These are phyloP conservation scores for Neosalanx taihuensis DNA, from an alignment of 2,797 vertebrate species.

Conservation along the genomic window DNA sequence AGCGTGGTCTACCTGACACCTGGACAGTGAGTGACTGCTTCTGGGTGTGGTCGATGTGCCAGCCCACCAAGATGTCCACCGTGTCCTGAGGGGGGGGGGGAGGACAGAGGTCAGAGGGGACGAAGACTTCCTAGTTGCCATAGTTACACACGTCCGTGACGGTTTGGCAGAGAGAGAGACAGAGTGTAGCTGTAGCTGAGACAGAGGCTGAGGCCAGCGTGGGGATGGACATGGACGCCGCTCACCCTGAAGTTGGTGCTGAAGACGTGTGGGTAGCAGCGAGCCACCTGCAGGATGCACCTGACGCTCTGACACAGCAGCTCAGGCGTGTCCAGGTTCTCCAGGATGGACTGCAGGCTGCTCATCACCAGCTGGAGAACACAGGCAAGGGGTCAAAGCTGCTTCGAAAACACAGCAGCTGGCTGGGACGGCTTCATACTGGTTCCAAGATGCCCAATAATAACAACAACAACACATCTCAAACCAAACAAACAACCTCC, in stretches of 20 bases:
- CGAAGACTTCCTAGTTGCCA: too few species aligned
- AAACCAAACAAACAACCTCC: too few species aligned
- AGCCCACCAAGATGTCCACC: slow-evolving; percentile 97
- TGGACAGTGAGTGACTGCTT: slow-evolving; percentile 89
- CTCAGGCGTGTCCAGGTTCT: slow-evolving; percentile 97
- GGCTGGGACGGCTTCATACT: too few species aligned
- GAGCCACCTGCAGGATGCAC: slow-evolving; percentile 95
- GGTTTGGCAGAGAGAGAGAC: not conserved
- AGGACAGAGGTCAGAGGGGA: not conserved
- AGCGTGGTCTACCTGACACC: slow-evolving; percentile 76
- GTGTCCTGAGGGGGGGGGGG: slow-evolving; percentile 83
- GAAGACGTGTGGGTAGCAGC: slow-evolving; percentile 96
- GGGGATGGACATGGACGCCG: not conserved
- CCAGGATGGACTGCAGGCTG: slow-evolving; percentile 95
- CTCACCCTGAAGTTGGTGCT: slow-evolving; percentile 98
- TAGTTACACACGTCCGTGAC: not conserved
- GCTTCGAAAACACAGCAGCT: too few species aligned
- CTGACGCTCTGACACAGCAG: slow-evolving; percentile 95
- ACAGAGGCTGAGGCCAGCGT: not conserved
- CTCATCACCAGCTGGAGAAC: slow-evolving; percentile 90
- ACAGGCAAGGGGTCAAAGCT: too few species aligned
- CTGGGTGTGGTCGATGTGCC: slow-evolving; percentile 99
- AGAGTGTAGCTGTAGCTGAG: not conserved
- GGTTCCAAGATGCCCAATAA: too few species aligned
- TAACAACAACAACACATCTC: too few species aligned